Base-by-base conservation (phyloP, 2,888 invertebrate genomes). In the Tetranychus piercei region DNA sequence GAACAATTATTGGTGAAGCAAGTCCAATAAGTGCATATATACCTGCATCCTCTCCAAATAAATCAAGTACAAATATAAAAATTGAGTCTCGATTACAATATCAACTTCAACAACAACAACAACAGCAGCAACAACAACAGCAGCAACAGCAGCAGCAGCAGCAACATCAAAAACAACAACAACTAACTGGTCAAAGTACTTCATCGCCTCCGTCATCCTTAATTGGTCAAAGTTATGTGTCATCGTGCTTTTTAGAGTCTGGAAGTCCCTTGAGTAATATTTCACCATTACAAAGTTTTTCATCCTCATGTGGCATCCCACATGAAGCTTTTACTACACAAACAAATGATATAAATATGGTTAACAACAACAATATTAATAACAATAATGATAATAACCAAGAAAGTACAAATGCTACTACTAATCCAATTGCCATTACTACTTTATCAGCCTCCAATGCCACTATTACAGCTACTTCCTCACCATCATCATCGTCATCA, bases 1-100 rank as follows among this genome's bases (percentile, higher is more conserved):
- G 88, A 89, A 11, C 87, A 88, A 80, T 84, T 86, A 77, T 84
- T 84, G 69, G n/a, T 23, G 23, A n/a, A 55, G 9, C 55, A 55
- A 55, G 55, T 5, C 55, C 55, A 55, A 55, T 55, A 9, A 55
- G 15, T 55, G 55, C 55, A 15, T 15, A 15, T 55, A 55, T 55
- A 20, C 15, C 65, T 1, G 23, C 74, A 55, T 71, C 74, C 9
- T 45, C 23, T 23, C 20, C 67, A 8, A n/a, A 55, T 55, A 55
- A 55, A 55, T 55, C 55, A 55, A 55, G 55, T 55, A 55, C 55
- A 55, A 55, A 55, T 55, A 15, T 55, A 55, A 55, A 55, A 55
- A 15, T 15, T 55, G 55, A 55, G 15, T 55, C 55, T 55, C 9
- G 9, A 15, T 9, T 15, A 55, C 55, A 55, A 55, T 15, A 55